Evolutionary conservation across 2,888 invertebrate genomes (phyloP).

Genomic region (Parnassius smintheus): DNA sequence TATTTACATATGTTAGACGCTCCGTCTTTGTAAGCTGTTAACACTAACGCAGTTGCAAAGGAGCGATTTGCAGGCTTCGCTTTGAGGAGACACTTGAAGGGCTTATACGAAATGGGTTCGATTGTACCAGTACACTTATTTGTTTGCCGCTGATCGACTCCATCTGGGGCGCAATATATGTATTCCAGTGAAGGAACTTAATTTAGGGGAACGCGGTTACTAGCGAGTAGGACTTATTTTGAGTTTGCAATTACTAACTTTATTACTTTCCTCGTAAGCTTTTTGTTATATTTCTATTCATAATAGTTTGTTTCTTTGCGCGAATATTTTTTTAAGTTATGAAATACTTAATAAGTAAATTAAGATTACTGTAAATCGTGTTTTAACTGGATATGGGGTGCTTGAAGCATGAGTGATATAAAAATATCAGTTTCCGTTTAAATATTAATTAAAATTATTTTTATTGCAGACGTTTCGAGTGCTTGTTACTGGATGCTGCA

Average conservation of each 20-base stretch:
- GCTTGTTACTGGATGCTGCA: too few relatives aligned
- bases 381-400: too few relatives aligned
- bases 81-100: conserved; percentile 66
- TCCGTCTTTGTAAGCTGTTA: conserved; percentile 21
- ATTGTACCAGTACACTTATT: conserved; percentile 70
- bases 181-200: conserved; percentile 35
- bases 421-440: too few relatives aligned
- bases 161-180: conserved; percentile 34
- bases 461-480: too few relatives aligned
- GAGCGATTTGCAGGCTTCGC: conserved; percentile 57
- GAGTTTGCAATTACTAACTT: conserved; percentile 4
- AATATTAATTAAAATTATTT: too few relatives aligned
- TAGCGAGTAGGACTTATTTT: conserved; percentile 10
- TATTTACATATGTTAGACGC: background rate
- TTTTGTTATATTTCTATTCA: too few relatives aligned
- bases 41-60: conserved; percentile 48
- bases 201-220: conserved; percentile 33
- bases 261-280: background rate
- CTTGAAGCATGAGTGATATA: too few relatives aligned
- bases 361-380: too few relatives aligned
- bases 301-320: too few relatives aligned
- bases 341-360: too few relatives aligned
- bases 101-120: conserved; percentile 60
- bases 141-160: conserved; percentile 71
- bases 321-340: too few relatives aligned